Conservation (phyloP, 2,797 vertebrate genomes). For the Poeciliopsis paucimaculata region DNA sequence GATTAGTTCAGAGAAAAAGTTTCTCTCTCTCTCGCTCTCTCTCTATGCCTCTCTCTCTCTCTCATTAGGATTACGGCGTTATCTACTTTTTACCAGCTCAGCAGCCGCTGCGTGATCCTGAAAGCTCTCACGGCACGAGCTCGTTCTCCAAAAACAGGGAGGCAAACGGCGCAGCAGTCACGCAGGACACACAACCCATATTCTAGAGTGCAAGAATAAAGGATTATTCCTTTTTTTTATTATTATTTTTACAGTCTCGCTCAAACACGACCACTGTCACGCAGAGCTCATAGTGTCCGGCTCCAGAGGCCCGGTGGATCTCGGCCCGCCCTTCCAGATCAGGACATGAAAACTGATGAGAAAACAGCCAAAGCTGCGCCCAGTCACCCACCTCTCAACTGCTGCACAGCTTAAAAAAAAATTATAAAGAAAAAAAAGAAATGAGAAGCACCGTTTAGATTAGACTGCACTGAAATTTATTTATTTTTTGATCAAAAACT, state of each 20-base stretch:
- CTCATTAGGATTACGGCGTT: constrained; percentile 8
- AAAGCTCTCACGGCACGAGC: not conserved
- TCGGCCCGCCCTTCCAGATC: not conserved
- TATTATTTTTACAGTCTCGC: not conserved
- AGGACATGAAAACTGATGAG: not conserved
- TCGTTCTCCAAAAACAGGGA: constrained; percentile 1
- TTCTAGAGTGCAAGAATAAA: not conserved
- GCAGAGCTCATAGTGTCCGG: not conserved
- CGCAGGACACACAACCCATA: not conserved
- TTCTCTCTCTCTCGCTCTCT: not conserved
- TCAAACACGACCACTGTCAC: not conserved
- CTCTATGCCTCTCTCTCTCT: not conserved
- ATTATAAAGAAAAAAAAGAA: not conserved
- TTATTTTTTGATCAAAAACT: not conserved
- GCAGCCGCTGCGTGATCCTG: not conserved
- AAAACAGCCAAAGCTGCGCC: not conserved
- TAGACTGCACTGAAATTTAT: not conserved
- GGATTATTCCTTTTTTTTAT: not conserved
- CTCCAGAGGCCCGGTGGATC: not conserved
- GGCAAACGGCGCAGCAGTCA: not conserved
- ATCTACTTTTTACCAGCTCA: not conserved
- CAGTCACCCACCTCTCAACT: not conserved
- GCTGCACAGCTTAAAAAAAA: not conserved
- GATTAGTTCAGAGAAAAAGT: not conserved
- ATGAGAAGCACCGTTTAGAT: not conserved